Evolutionary conservation across 2,888 invertebrate genomes (phyloP).

Genomic region (Clanis bilineata): DNA sequence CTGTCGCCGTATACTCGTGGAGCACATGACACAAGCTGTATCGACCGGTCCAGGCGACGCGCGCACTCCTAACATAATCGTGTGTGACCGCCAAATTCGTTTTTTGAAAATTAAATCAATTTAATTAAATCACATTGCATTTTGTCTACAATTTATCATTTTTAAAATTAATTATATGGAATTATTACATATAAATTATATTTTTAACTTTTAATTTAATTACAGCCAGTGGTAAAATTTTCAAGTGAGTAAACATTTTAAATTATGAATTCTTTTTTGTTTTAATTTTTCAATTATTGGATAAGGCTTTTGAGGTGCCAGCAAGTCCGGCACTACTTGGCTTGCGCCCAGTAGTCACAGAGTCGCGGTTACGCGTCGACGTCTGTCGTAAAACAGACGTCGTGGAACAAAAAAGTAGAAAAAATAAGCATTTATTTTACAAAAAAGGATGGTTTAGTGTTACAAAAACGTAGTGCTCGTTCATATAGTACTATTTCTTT

Average conservation of each 20-base stretch:
- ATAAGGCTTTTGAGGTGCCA: conserved; percentile 52
- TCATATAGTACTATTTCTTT: conserved; percentile 39
- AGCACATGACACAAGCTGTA: conserved; percentile 69
- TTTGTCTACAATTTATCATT: conserved; percentile 3
- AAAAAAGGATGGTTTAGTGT: conserved; percentile 61
- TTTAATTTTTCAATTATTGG: conserved; percentile 6
- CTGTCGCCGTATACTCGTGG: conserved; percentile 69
- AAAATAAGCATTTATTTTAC: conserved; percentile 49
- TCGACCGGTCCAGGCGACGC: conserved; percentile 73
- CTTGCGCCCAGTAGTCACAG: conserved; percentile 69
- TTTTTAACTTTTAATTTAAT: conserved; percentile 1
- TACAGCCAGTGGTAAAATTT: not conserved
- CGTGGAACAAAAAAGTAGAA: conserved; percentile 41
- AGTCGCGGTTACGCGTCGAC: conserved; percentile 65
- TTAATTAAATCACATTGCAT: conserved; percentile 1
- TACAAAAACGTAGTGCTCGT: conserved; percentile 39
- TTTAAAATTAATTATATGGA: conserved; percentile 2
- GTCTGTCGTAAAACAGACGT: conserved; percentile 53
- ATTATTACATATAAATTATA: not conserved
- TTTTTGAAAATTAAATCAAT: conserved; percentile 10
- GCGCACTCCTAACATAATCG: conserved; percentile 63
- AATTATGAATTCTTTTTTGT: not conserved
- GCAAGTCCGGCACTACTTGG: conserved; percentile 52
- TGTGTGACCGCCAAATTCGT: conserved; percentile 40
- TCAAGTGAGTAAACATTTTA: not conserved